Conservation (phyloP, 2,797 vertebrate species). For the Pelodytes ibericus region DNA sequence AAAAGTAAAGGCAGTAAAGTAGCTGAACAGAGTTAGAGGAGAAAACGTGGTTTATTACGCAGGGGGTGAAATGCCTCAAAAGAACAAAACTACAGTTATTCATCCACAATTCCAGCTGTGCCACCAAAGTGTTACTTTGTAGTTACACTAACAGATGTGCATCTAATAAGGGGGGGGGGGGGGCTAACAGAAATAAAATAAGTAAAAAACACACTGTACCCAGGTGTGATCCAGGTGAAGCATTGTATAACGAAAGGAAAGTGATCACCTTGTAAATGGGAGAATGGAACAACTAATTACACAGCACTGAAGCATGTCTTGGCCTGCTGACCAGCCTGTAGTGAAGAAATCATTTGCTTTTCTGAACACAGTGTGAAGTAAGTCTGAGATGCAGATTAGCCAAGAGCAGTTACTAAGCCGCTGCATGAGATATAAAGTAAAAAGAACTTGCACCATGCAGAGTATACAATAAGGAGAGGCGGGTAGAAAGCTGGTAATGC, state of each 20-base stretch:
- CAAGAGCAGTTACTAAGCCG: constrained; percentile 2
- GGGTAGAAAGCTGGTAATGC: too few species aligned
- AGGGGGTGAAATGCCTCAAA: too few species aligned
- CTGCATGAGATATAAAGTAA: neutral
- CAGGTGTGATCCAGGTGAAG: constrained; percentile 30
- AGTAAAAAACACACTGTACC: neutral
- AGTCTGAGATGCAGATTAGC: constrained; percentile 15
- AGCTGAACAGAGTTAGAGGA: too few species aligned
- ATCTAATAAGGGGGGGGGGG: too few species aligned
- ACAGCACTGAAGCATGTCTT: constrained; percentile 7
- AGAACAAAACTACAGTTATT: too few species aligned
- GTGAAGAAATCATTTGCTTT: constrained; percentile 34
- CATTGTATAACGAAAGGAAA: neutral
- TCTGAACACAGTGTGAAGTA: constrained; percentile 13
- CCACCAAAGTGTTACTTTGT: neutral
- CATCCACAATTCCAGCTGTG: neutral
- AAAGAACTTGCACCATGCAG: too few species aligned
- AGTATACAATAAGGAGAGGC: too few species aligned
- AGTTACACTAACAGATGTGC: neutral
- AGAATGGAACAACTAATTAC: constrained; percentile 12
- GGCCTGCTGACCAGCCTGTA: constrained; percentile 35
- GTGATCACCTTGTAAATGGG: constrained; percentile 12
- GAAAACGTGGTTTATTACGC: too few species aligned
- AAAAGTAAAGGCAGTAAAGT: too few species aligned
- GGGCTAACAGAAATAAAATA: neutral